A percentile compares a stretch with the other conserved stretches of the same genome.
These are phyloP conservation scores for Acipenser ruthenus DNA, from an alignment of 2,797 vertebrate genomes.

Conservation along the genomic window DNA sequence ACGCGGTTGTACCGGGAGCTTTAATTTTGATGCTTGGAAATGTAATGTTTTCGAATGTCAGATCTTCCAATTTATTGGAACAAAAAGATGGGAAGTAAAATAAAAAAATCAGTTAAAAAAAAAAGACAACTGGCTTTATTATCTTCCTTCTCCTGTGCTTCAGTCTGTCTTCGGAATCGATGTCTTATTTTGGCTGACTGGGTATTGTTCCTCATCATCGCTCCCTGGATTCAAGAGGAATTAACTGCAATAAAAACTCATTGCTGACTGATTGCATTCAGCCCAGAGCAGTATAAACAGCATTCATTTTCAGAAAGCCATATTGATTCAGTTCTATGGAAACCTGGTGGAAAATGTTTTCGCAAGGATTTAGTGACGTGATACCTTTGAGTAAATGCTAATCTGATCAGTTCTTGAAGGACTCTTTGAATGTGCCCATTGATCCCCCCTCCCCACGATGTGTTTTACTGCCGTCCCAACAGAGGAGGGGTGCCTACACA, in stretches of 20 bases:
- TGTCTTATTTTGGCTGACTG: neutral
- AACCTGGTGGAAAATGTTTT: neutral
- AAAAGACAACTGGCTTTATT: too few species aligned
- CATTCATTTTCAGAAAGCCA: conserved; percentile 6
- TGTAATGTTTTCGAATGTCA: too few species aligned
- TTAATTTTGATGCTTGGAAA: too few species aligned
- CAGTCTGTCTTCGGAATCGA: neutral
- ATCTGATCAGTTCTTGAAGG: neutral
- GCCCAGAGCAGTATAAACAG: conserved; percentile 2
- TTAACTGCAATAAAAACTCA: conserved; percentile 11
- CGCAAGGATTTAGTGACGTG: neutral
- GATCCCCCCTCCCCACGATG: neutral
- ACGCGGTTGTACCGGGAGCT: too few species aligned
- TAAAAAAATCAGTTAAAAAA: too few species aligned
- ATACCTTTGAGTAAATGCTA: neutral
- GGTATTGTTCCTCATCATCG: neutral
- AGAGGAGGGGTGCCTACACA: neutral
- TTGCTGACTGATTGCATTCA: conserved; percentile 8
- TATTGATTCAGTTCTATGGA: conserved; percentile 11
- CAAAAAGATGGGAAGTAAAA: too few species aligned
- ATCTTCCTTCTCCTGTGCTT: neutral
- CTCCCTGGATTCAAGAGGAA: neutral
- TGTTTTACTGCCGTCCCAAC: conserved; percentile 6
- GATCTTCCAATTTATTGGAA: too few species aligned
- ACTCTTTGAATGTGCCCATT: neutral